Evolutionary conservation across 2,888 invertebrate genomes (phyloP).

Genomic region (Tiphia femorata): DNA sequence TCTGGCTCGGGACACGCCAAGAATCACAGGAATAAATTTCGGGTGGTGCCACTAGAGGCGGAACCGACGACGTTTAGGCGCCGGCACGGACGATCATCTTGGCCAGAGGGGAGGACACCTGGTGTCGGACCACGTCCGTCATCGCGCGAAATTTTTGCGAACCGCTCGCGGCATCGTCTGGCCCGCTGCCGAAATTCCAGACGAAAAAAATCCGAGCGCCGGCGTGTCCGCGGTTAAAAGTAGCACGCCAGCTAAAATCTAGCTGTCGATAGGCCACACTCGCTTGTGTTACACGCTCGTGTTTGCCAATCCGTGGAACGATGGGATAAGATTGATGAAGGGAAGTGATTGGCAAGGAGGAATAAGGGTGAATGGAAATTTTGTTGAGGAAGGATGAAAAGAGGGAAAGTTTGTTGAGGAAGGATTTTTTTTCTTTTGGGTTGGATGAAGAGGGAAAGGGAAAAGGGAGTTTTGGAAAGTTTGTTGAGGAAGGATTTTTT

Average conservation of each 20-base stretch:
- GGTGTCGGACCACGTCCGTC: conserved; percentile 14
- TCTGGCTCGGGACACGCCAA: no score
- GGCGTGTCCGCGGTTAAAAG: conserved; percentile 14
- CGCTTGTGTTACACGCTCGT: conserved; percentile 1
- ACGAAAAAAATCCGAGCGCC: conserved; percentile 12
- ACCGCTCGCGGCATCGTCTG: conserved; percentile 2
- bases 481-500: no score
- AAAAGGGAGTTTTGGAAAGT: no score
- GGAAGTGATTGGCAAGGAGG: no score
- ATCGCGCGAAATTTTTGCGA: conserved; percentile 20
- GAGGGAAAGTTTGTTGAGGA: no score
- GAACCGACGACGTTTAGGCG: conserved; percentile 12
- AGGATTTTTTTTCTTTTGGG: no score
- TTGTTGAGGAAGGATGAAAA: no score
- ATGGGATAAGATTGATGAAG: neutral
- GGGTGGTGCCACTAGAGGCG: neutral
- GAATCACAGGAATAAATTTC: neutral
- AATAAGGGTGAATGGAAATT: no score
- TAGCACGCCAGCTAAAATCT: no score
- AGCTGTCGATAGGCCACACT: conserved; percentile 14
- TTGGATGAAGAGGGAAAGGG: no score
- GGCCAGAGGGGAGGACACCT: conserved; percentile 6
- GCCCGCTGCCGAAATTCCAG: conserved; percentile 23
- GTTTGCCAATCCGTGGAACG: no score
- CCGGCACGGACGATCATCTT: conserved; percentile 12